Evolutionary conservation across 2,113 vertebrate species (phyloP), one percentile per base, ranked within the genome.

Genomic region (Microtus richardsoni): DNA sequence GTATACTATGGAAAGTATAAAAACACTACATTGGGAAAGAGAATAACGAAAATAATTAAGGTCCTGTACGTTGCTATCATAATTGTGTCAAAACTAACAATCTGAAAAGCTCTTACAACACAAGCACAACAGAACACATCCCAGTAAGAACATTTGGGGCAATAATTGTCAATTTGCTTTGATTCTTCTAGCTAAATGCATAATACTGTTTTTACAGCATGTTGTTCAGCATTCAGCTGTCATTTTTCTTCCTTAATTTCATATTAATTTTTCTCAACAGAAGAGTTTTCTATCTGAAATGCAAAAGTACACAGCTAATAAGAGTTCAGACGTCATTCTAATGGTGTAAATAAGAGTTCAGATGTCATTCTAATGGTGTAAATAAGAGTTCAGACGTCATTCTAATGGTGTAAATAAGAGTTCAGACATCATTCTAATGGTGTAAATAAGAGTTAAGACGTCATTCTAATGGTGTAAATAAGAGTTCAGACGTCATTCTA

Each of bases 71-170:
- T 84, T 52, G 30, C 58, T 77, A 68, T 17, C 77, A 22, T 44
- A 88, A 78, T 62, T 87, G 19, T 28, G 52, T 91, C 70, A 60
- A 92, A 94, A 41, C 10, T 39, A 89, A 47, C 75, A 93, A 74
- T 54, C 44, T 24, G 39, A 91, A 92, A 88, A 79, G 24, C 26
- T 60, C n/a, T 91, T 47, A 89, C 41, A 64, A 24, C 5, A 24
- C 68, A 87, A 77, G 39, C 19, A 87, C 49, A 83, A 64, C 0
- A 73, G 47, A 71, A 22, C 24, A 71, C 19, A 77, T 9, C 80
- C n/a, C 75, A 71, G 41, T 12, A 78, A 49, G 66, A 79, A 74
- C 47, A 75, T 84, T 12, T 64, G 36, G 14, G 52, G 47, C 49
- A 82, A 77, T 22, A 78, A 86, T 47, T 22, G 77, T 70, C 39